Evolutionary conservation across 2,888 invertebrate genomes (phyloP), one percentile per base, ranked within the genome.

Genomic region (Cephus spinipes): DNA sequence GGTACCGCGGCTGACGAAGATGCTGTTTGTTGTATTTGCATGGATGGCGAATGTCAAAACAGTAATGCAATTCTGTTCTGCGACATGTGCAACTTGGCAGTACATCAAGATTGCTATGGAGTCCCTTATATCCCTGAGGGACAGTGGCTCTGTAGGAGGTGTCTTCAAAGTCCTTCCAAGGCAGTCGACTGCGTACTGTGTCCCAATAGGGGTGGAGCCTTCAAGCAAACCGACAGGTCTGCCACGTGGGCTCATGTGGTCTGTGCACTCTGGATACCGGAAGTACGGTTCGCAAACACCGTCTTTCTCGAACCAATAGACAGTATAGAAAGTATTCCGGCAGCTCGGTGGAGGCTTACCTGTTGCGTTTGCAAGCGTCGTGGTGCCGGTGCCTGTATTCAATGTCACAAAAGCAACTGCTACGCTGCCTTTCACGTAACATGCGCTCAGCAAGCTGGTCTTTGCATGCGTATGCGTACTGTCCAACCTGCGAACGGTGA

Each of bases 371-470:
- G 99, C 92, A 98, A 98, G 89, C 97, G 97, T 88, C 94, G 96
- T 79, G 96, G 96, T 40, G 96, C 96, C 0, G 99, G 99, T 6
- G 99, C 99, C 0, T 99, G 99, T 89, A 99, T 99, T 82, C 99
- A 99, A 92, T 99, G 99, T 91, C 98, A 99, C 92, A 97, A 98
- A 88, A 96, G 95, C 86, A 98, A 97, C 92, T 99, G 99, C 90
- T 99, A 98, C 90, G 97, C 98, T 12, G 99, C 99, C 0, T 99
- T 99, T 92, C 99, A 99, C 91, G 99, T 99, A 4, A 99, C 99
- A 0, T 99, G 99, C 92, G 99, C 99, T 0, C 98, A 99, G 91
- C 98, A 97, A 90, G 98, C 98, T 34, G 98, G 95, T 0, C 93
- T 99, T 1, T 97, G 97, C 89, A 98, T 98, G 98, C 97, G 97